Base-by-base conservation (phyloP, 2,888 invertebrate genomes). In the Linnaemya tessellans region DNA sequence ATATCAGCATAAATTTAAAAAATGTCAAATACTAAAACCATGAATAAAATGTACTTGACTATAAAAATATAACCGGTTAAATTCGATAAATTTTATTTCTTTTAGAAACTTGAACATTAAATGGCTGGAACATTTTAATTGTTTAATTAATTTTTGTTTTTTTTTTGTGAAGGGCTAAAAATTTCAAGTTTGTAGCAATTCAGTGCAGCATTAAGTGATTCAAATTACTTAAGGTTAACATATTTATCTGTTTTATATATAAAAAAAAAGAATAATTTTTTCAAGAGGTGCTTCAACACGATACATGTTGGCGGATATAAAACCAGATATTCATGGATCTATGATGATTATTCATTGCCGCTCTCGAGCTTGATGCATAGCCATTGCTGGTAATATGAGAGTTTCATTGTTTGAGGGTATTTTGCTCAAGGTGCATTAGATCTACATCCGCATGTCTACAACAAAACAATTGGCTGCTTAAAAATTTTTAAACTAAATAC, bases 1-100 rank as follows among this genome's bases (percentile, higher is more conserved):
- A 79, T 79, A 54, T 51, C 78, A 60, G 30, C 60, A 78, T 60
- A 68, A 60, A 68, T 58, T 60, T 38, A 49, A 78, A 60, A 68
- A 41, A 60, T 46, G 43, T 54, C 51, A 71, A 64, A 56, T 38
- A 64, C 46, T 56, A 54, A 64, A 70, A 67, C 46, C 46, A 77
- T 67, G 58, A 68, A 68, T 78, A 78, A 58, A 68, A 68, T 68
- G 30, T 43, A 11, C 38, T 41, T 25, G 30, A 5, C 30, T 5
- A 30, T 5, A 30, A 20, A 64, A 43, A 46, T 25, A 46, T 15
- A 62, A 51, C 51, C 15, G 20, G 9, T 62, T 51, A 15, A 41
- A 15, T 70, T 79, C 13, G n/a, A 11, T 65, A 10, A n/a, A 22
- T 22, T 67, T 78, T 64, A 54, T 67, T 38, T 13, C 5, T 49